These are phyloP conservation scores for Latrodectus geometricus DNA, from an alignment of 1,140 invertebrate genomes.

Conservation along the genomic window DNA sequence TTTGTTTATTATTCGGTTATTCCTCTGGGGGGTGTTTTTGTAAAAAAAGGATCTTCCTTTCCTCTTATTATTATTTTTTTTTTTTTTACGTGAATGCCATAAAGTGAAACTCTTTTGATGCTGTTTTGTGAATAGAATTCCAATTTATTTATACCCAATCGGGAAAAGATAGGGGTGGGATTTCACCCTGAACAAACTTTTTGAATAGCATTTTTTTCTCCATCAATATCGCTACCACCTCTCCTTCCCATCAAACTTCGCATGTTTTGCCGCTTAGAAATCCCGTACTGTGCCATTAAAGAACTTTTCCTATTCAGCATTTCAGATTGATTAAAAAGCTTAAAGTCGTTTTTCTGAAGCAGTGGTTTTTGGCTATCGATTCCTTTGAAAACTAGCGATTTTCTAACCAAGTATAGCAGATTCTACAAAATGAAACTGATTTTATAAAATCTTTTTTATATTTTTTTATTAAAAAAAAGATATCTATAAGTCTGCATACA, in stretches of 20 bases:
- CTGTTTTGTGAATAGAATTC: not conserved
- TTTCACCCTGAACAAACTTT: not conserved
- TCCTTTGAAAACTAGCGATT: no score
- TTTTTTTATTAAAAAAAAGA: no score
- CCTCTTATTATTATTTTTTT: not conserved
- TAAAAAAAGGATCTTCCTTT: slow-evolving; percentile 17
- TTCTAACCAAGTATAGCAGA: no score
- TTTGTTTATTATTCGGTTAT: no score
- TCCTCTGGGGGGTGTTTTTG: slow-evolving; percentile 3
- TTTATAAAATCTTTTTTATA: no score
- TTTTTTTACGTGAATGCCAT: not conserved
- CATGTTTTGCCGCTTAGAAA: not conserved
- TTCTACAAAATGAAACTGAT: no score
- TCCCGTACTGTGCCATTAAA: not conserved
- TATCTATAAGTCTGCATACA: no score
- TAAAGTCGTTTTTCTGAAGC: not conserved
- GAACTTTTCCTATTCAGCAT: not conserved
- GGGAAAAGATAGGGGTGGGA: not conserved
- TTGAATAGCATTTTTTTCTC: not conserved
- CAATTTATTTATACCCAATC: not conserved
- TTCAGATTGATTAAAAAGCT: not conserved
- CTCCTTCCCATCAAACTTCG: not conserved
- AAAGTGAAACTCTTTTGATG: slow-evolving; percentile 38
- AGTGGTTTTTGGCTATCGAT: no score
- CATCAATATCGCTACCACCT: not conserved